Evolutionary conservation across 92 coral and sea anemone genomes (phyloP), one percentile per base, ranked within the genome.

Genomic region (Epizoanthus illoricatus): DNA sequence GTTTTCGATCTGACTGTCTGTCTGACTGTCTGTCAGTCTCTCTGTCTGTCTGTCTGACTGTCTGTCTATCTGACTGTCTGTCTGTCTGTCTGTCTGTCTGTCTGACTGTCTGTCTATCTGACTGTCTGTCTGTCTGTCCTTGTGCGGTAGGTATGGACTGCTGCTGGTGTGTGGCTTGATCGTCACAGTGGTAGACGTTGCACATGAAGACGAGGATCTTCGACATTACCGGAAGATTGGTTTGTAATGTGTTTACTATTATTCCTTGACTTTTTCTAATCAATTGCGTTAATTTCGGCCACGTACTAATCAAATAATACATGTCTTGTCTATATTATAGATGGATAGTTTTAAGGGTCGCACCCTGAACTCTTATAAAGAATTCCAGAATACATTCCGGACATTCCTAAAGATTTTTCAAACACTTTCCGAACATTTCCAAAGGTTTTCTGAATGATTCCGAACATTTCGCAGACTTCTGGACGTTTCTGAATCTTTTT

Each of bases 161-260:
- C 81, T 76, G 41, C 36, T 76, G 67, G 67, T 4, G 8, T 76
- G 81, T 60, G 81, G 69, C 17, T 55, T 76, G 19, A 3, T 76
- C 2, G 68, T 76, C 18, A 59, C 81, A 7, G 81, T 61, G 69
- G 19, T 59, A 5, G 81, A 76, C 33, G 57, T 61, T 19, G n/a
- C 15, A 61, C 42, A 20, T 61, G 69, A 59, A 60, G 81, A 39
- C 10, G 68, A 64, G 0, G 41, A 60, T 40, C 36, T 75, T 59
- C 43, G 56, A 47, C 78, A 54, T 8, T 52, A 5, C 70, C 41
- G 40, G 40, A 28, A 3, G 39, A 24, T 23, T 23, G 70, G 70
- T 65, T 65, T 9, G 28, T 65, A 23, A 21, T 23, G 4, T 65
- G 11, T 13, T 65, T 39, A 43, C 24, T 3, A 20, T 28, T 24